These are phyloP conservation scores for Stenoptilia bipunctidactyla DNA, from an alignment of 2,888 invertebrate genomes.

Conservation along the genomic window DNA sequence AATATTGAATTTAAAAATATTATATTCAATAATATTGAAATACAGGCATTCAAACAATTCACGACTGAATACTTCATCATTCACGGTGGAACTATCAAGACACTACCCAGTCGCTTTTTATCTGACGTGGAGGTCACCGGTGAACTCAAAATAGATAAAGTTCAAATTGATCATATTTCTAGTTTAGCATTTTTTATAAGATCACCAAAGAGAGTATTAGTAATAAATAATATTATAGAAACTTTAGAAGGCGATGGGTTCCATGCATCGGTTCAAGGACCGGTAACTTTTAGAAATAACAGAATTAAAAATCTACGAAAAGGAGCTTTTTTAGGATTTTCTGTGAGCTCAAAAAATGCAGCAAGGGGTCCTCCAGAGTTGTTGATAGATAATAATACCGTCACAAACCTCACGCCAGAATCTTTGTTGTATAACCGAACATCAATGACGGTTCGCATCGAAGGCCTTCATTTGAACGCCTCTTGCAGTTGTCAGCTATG, in stretches of 20 bases:
- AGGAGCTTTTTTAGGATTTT: constrained; percentile 75
- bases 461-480: constrained; percentile 70
- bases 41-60: constrained; percentile 85
- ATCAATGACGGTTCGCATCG: constrained; percentile 68
- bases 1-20: constrained; percentile 75
- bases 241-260: constrained; percentile 77
- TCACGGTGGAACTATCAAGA: constrained; percentile 70
- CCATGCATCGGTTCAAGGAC: constrained; percentile 71
- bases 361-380: constrained; percentile 60
- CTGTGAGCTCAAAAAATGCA: constrained; percentile 54
- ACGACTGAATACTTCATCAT: constrained; percentile 76
- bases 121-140: constrained; percentile 80
- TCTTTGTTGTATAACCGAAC: constrained; percentile 71
- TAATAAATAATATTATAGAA: constrained; percentile 71
- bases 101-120: constrained; percentile 78
- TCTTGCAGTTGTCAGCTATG: constrained; percentile 70
- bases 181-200: constrained; percentile 79
- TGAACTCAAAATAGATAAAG: constrained; percentile 75
- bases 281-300: constrained; percentile 77
- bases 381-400: constrained; percentile 75
- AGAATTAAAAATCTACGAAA: constrained; percentile 66
- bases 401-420: constrained; percentile 64
- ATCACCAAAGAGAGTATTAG: constrained; percentile 72
- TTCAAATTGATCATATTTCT: constrained; percentile 73
- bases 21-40: constrained; percentile 71